Evolutionary conservation across 2,113 vertebrate species (phyloP).

Genomic region (Meles meles): DNA sequence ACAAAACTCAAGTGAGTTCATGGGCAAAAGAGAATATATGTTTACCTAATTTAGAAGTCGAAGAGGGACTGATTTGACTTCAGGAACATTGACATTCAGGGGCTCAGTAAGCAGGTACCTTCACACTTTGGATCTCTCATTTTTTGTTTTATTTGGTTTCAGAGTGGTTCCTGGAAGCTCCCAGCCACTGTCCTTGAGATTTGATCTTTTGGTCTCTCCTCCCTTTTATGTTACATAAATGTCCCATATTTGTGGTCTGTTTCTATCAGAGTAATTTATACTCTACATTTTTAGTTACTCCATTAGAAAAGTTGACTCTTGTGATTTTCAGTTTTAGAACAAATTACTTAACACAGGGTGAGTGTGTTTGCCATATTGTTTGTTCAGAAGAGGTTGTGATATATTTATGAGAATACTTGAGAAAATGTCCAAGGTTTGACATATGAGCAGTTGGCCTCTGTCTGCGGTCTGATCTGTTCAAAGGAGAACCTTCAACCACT

Average conservation of each 20-base stretch:
- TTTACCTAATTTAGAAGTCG: neutral
- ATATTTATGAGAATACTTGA: neutral
- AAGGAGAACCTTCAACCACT: neutral
- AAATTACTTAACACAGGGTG: neutral
- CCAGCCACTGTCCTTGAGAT: no score
- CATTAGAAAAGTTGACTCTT: neutral
- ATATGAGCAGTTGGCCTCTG: neutral
- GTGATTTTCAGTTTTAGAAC: neutral
- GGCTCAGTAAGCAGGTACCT: neutral
- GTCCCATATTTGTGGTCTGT: neutral
- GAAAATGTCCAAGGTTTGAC: neutral
- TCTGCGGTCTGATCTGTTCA: neutral
- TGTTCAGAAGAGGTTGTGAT: neutral
- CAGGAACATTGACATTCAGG: neutral
- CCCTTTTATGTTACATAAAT: neutral
- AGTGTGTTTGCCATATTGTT: neutral
- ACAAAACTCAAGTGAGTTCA: neutral
- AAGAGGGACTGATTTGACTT: neutral
- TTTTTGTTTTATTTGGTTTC: neutral
- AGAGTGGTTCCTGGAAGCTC: neutral
- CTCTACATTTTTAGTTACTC: neutral
- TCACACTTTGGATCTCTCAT: neutral
- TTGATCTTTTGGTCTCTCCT: neutral
- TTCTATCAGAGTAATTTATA: neutral
- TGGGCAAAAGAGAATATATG: neutral